These are phyloP conservation scores for Recurvirostra avosetta DNA, from an alignment of 2,113 vertebrate genomes.

Conservation along the genomic window DNA sequence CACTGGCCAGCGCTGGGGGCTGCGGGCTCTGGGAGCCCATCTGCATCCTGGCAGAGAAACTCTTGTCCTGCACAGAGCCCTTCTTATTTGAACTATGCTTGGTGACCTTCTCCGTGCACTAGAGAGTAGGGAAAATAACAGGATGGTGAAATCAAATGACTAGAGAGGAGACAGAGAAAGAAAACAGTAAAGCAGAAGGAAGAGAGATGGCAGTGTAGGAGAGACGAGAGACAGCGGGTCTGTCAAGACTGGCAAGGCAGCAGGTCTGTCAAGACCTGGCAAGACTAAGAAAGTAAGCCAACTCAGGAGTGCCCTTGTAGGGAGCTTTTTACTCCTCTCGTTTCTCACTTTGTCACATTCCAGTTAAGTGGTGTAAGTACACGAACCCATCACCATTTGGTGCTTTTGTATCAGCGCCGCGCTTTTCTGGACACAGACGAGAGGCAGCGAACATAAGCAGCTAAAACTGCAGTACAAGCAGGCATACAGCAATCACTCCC, in stretches of 20 bases:
- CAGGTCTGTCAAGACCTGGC: too few relatives aligned
- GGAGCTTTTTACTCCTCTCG: not conserved
- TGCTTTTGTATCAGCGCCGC: not conserved
- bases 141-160: not conserved
- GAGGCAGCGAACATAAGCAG: not conserved
- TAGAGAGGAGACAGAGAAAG: not conserved
- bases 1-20: not conserved
- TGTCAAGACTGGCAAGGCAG: not conserved
- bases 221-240: rapidly evolving
- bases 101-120: not conserved
- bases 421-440: not conserved
- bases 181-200: not conserved
- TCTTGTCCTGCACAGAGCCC: not conserved
- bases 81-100: rapidly evolving
- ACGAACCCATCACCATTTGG: rapidly evolving
- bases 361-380: rapidly evolving
- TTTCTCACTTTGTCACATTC: not conserved
- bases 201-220: not conserved
- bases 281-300: not conserved
- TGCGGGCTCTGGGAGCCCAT: not conserved
- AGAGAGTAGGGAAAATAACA: not conserved
- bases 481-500: not conserved
- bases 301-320: not conserved
- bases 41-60: not conserved
- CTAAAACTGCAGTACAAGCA: not conserved